Conservation (phyloP, 2,888 invertebrate genomes). For the Xylota sylvarum region DNA sequence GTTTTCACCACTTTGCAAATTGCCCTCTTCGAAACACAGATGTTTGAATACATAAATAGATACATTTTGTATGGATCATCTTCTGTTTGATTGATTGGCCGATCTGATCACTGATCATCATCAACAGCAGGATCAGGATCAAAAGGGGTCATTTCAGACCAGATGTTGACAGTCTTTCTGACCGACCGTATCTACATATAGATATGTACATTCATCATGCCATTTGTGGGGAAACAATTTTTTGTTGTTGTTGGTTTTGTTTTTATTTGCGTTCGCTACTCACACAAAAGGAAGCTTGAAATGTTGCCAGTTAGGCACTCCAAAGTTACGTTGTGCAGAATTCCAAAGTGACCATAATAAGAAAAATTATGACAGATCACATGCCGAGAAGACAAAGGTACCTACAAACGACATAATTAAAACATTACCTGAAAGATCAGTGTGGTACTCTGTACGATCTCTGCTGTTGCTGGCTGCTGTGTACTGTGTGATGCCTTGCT, state of each 20-base stretch:
- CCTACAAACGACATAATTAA: slow-evolving; percentile 79
- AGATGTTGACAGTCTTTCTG: slow-evolving; percentile 69
- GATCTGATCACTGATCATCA: slow-evolving; percentile 76
- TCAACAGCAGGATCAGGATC: slow-evolving; percentile 41
- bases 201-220: slow-evolving; percentile 24
- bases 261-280: slow-evolving; percentile 36
- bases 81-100: slow-evolving; percentile 75
- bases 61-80: slow-evolving; percentile 65
- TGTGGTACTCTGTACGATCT: slow-evolving; percentile 45
- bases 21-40: slow-evolving; percentile 48
- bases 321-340: slow-evolving; percentile 67
- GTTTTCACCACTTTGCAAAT: slow-evolving; percentile 68
- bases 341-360: slow-evolving; percentile 78
- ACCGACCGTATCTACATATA: slow-evolving; percentile 31
- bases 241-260: slow-evolving; percentile 8
- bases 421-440: slow-evolving; percentile 78
- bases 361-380: slow-evolving; percentile 80
- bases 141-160: slow-evolving; percentile 69
- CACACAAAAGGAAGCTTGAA: slow-evolving; percentile 74
- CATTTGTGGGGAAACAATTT: slow-evolving; percentile 66
- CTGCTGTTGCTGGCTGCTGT: slow-evolving; percentile 32
- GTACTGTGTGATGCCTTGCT: slow-evolving; percentile 32
- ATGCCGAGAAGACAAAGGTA: slow-evolving; percentile 79
- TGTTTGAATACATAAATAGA: slow-evolving; percentile 76
- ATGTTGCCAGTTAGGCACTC: slow-evolving; percentile 54